Conservation (phyloP, 2,888 invertebrate species). For the Drosophila macrospina region DNA sequence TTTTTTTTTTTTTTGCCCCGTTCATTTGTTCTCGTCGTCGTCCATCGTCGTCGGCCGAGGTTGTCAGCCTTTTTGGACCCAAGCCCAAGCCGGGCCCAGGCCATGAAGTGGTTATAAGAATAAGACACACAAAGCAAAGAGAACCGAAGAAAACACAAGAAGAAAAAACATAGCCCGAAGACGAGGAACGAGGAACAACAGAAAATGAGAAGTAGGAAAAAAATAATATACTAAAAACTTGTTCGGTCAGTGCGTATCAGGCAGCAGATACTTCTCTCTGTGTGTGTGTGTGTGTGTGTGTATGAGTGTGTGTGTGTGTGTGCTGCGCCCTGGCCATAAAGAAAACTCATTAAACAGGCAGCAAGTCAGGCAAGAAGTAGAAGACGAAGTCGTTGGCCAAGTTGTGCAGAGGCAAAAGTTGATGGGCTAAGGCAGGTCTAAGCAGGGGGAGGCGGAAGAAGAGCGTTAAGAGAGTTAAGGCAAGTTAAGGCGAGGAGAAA, state of each 20-base stretch:
- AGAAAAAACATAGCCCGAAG: constrained; percentile 34
- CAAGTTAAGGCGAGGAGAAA: not conserved
- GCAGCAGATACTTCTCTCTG: constrained; percentile 41
- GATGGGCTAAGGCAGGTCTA: constrained; percentile 8
- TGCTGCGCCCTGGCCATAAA: constrained; percentile 73
- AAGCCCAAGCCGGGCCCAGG: constrained; percentile 53
- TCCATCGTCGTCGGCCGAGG: constrained; percentile 60
- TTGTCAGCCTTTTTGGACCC: constrained; percentile 80
- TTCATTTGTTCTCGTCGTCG: constrained; percentile 38
- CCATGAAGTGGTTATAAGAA: constrained; percentile 71
- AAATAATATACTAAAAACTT: constrained; percentile 63
- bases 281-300: constrained; percentile 26
- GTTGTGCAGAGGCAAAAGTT: constrained; percentile 22
- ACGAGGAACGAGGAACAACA: constrained; percentile 27
- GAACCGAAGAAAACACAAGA: constrained; percentile 32
- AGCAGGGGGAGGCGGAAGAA: not conserved
- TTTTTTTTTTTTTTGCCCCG: constrained; percentile 47
- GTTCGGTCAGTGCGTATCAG: constrained; percentile 75
- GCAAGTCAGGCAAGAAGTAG: constrained; percentile 59
- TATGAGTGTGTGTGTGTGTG: constrained; percentile 36
- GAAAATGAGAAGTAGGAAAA: constrained; percentile 9
- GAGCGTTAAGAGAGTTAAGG: not conserved
- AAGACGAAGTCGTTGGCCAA: constrained; percentile 55
- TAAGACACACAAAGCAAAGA: constrained; percentile 70
- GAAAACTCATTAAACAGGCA: constrained; percentile 77